A percentile compares a stretch with the other conserved stretches of the same genome.
Evolutionary conservation across 2,797 vertebrate species (phyloP).

Genomic region (Pipistrellus kuhlii): DNA sequence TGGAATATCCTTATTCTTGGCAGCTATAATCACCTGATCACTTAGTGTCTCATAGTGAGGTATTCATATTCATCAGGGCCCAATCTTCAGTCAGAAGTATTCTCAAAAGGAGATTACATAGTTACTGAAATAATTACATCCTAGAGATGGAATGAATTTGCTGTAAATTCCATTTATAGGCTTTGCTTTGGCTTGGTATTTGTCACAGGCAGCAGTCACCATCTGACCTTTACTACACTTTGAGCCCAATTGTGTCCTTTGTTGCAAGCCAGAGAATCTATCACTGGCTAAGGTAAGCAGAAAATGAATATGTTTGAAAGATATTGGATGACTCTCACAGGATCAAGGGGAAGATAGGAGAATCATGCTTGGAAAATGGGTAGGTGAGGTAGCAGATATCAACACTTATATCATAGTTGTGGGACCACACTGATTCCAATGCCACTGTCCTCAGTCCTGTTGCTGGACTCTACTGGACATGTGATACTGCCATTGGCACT

Average conservation of each 20-base stretch:
- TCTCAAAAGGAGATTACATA: neutral
- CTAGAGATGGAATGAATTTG: neutral
- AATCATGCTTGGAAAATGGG: neutral
- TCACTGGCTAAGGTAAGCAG: neutral
- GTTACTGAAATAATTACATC: neutral
- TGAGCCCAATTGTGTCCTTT: neutral
- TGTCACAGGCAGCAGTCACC: neutral
- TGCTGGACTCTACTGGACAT: neutral
- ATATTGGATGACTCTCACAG: neutral
- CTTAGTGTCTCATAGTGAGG: neutral
- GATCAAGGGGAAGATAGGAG: neutral
- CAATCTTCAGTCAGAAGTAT: neutral
- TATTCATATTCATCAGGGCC: neutral
- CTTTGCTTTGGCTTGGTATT: neutral
- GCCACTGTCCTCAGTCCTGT: neutral
- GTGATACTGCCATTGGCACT: neutral
- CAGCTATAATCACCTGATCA: neutral
- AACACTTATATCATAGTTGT: neutral
- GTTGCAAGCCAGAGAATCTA: neutral
- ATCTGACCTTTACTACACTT: neutral
- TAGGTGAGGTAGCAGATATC: neutral
- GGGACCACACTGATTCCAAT: neutral
- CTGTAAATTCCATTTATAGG: neutral
- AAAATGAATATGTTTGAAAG: slow-evolving; percentile 39
- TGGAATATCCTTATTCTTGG: neutral